Conservation (phyloP, 2,797 vertebrate species). For the Taeniopygia guttata region DNA sequence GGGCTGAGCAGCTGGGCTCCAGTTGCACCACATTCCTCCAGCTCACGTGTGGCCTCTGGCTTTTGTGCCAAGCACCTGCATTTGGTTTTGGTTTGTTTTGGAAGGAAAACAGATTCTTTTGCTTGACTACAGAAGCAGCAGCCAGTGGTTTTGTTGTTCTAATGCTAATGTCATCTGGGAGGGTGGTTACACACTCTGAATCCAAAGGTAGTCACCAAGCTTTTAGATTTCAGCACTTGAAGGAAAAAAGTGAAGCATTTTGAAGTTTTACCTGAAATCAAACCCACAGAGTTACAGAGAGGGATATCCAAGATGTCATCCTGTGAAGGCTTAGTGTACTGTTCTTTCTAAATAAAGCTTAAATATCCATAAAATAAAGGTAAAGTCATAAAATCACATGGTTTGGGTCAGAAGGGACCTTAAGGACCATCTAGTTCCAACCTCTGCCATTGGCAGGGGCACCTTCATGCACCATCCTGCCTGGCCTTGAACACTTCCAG, state of each 20-base stretch:
- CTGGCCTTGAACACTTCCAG: not conserved
- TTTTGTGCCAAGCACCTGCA: not conserved
- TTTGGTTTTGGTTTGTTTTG: not conserved
- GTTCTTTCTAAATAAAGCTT: not conserved
- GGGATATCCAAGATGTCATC: not conserved
- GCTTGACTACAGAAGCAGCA: not conserved
- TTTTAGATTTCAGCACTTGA: not conserved
- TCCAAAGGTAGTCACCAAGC: not conserved
- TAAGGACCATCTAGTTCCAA: not conserved
- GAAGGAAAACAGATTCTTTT: not conserved
- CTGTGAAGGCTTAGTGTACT: not conserved
- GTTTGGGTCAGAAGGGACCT: not conserved
- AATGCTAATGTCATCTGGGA: not conserved
- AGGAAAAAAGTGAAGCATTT: not conserved
- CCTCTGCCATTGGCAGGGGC: not conserved
- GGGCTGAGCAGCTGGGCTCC: not conserved
- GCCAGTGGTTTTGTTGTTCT: not conserved
- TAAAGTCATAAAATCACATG: not conserved
- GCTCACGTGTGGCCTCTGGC: not conserved
- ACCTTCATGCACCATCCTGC: not conserved
- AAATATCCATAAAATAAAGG: not conserved
- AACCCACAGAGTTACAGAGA: not conserved
- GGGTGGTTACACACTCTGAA: not conserved
- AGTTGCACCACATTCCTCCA: conserved; percentile 4
- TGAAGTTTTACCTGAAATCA: not conserved